Evolutionary conservation across 2,113 vertebrate genomes (phyloP), one percentile per base, ranked within the genome.

Genomic region (Thunnus maccoyii): DNA sequence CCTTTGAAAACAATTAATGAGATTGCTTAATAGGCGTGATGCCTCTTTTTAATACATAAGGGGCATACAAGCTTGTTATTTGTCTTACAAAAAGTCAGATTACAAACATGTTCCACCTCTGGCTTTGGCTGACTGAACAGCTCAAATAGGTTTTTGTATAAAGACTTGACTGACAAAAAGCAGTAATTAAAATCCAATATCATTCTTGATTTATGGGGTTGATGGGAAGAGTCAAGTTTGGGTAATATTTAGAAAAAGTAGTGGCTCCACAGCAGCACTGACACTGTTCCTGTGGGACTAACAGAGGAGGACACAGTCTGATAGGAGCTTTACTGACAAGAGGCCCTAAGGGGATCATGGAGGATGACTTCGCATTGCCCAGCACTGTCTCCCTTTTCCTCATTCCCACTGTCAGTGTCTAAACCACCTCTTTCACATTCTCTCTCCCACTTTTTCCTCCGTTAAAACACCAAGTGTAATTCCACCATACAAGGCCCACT

Each of bases 241-340:
- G 30, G 17, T 41, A 7, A 41, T 41, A n/a, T 18, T n/a, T 55
- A 55, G 16, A n/a, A 55, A 55, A 55, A 55, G 16, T 55, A 47
- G 63, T 65, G 58, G 63, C 57, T 20, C 48, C 51, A 76, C 46
- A 84, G 67, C 69, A 85, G 36, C 65, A 72, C 32, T 69, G 65
- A 78, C 84, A 83, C 51, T 55, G 64, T 70, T 87, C 85, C 86
- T 82, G 55, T 69, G 67, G 78, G 82, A 86, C 50, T 14, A 47
- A 25, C 1, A 46, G 47, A 27, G 2, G 68, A 79, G 51, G 22
- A 80, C 60, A 50, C 8, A 70, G 71, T 79, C 30, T 88, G 76
- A 92, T 73, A 54, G 58, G 77, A 90, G 65, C 65, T 76, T 64
- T 87, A 82, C 74, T 91, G 88, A 91, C 89, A 89, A 61, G 78